A percentile compares a stretch with the other conserved stretches of the same genome.
Evolutionary conservation across 2,888 invertebrate species (phyloP).

Genomic region (Melinopterus prodromus): DNA sequence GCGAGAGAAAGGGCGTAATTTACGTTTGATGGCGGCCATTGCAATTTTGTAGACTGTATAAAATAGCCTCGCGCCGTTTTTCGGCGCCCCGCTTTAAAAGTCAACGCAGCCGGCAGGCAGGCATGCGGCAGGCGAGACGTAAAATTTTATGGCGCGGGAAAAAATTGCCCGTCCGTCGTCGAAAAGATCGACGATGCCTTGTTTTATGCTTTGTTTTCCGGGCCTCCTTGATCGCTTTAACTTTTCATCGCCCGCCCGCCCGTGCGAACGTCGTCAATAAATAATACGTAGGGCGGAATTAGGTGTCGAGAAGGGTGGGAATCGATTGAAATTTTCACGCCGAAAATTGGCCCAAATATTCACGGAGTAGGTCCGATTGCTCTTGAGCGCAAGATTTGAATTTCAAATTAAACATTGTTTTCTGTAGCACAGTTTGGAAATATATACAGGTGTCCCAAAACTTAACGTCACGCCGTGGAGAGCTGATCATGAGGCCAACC

Average conservation of each 20-base stretch:
- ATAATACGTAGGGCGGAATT: neutral
- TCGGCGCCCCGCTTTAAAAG: constrained; percentile 33
- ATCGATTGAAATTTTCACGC: neutral
- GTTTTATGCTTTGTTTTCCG: constrained; percentile 26
- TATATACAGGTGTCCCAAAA: too few relatives aligned
- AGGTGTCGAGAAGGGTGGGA: neutral
- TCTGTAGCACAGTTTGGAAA: too few relatives aligned
- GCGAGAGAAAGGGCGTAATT: neutral
- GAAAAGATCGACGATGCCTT: constrained; percentile 28
- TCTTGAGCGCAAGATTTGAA: too few relatives aligned
- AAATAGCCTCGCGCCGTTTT: constrained; percentile 33
- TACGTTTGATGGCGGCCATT: constrained; percentile 15
- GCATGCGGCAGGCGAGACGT: neutral
- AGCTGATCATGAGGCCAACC: too few relatives aligned
- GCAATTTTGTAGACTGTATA: constrained; percentile 27
- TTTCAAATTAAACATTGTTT: too few relatives aligned
- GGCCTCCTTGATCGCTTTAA: neutral
- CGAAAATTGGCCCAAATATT: neutral
- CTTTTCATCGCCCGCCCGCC: neutral
- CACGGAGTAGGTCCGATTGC: too few relatives aligned
- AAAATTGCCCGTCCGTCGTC: constrained; percentile 27
- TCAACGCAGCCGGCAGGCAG: constrained; percentile 20
- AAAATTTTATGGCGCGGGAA: constrained; percentile 38
- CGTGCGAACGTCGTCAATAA: neutral
- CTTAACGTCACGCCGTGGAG: too few relatives aligned